Conservation (phyloP, 1,140 invertebrate genomes). For the Glomeris maerens region DNA sequence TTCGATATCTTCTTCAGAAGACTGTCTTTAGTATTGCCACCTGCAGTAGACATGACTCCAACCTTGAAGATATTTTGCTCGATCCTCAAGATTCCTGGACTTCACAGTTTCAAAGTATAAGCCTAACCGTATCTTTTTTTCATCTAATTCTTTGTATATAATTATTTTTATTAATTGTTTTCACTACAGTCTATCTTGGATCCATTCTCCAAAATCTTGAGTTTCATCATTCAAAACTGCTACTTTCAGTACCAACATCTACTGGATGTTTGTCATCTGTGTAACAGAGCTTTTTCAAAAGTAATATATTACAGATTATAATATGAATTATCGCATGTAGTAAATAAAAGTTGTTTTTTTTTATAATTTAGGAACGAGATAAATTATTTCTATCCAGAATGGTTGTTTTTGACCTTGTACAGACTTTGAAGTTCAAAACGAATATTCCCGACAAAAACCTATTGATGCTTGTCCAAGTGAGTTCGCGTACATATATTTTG, state of each 20-base stretch:
- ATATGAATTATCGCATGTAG: background rate
- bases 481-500: background rate
- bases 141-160: slow-evolving; percentile 4
- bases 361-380: slow-evolving; percentile 61
- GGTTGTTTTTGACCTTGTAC: slow-evolving; percentile 82
- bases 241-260: slow-evolving; percentile 68
- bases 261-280: slow-evolving; percentile 76
- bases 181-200: slow-evolving; percentile 63
- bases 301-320: slow-evolving; percentile 27
- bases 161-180: slow-evolving; percentile 11
- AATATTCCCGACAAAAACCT: slow-evolving; percentile 88
- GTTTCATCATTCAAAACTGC: slow-evolving; percentile 76
- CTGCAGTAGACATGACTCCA: slow-evolving; percentile 55
- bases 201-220: slow-evolving; percentile 88
- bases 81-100: slow-evolving; percentile 67
- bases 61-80: slow-evolving; percentile 71
- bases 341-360: background rate
- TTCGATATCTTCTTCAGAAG: slow-evolving; percentile 73
- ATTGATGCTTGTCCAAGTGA: slow-evolving; percentile 70
- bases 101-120: slow-evolving; percentile 58
- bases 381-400: slow-evolving; percentile 78
- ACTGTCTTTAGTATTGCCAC: slow-evolving; percentile 54
- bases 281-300: slow-evolving; percentile 68
- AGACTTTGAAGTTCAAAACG: slow-evolving; percentile 88
- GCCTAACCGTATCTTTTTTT: slow-evolving; percentile 14